These are phyloP conservation scores for Micromys minutus DNA, from an alignment of 2,113 vertebrate species.

Conservation along the genomic window DNA sequence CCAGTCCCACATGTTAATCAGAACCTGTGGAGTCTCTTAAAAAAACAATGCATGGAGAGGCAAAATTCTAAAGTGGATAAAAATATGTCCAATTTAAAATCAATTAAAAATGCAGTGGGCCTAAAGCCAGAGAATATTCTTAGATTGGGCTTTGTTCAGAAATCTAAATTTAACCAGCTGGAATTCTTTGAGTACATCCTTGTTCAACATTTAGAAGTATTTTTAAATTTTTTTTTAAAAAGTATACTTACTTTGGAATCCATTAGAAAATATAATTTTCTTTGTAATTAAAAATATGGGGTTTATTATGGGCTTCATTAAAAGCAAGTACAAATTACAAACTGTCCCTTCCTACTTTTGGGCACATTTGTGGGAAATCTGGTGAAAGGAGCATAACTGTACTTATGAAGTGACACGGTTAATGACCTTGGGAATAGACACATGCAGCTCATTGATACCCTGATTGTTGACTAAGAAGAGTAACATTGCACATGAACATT, in stretches of 20 bases:
- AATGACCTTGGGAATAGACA: neutral
- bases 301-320: constrained; percentile 35
- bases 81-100: constrained; percentile 72
- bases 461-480: neutral
- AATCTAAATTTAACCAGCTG: constrained; percentile 72
- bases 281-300: neutral
- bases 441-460: neutral
- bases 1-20: neutral
- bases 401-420: neutral
- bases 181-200: constrained; percentile 58
- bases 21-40: constrained; percentile 10
- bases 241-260: constrained; percentile 24
- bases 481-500: neutral
- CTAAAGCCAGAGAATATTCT: constrained; percentile 72
- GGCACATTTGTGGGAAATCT: neutral
- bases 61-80: constrained; percentile 56
- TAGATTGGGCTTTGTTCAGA: constrained; percentile 69
- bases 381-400: neutral
- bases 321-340: neutral
- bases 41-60: neutral
- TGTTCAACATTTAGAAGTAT: constrained; percentile 61
- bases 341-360: neutral
- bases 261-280: constrained; percentile 22
- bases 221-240: constrained; percentile 55
- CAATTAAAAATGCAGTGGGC: constrained; percentile 60